Evolutionary conservation across 2,888 invertebrate genomes (phyloP).

Genomic region (Mechanitis messenoides): DNA sequence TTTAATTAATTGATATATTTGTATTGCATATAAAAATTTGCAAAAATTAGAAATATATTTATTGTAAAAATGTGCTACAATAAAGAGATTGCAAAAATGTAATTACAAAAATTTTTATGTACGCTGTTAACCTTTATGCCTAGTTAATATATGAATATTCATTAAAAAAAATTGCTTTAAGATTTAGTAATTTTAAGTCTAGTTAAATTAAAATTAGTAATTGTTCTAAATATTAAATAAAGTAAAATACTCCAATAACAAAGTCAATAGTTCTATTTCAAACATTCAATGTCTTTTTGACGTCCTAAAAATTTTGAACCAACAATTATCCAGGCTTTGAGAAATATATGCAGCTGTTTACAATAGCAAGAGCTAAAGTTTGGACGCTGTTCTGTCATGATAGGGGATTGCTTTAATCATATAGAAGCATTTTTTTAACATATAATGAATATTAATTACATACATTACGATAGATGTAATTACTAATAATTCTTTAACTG

Average conservation of each 20-base stretch:
- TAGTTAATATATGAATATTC: constrained; percentile 53
- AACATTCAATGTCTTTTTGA: background rate
- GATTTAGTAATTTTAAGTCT: constrained; percentile 31
- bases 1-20: too few relatives aligned
- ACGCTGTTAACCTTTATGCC: constrained; percentile 50
- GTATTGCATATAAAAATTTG: background rate
- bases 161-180: constrained; percentile 54
- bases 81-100: constrained; percentile 29
- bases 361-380: constrained; percentile 1
- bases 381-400: constrained; percentile 1
- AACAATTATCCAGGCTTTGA: background rate
- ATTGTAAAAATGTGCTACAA: constrained; percentile 23
- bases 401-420: background rate
- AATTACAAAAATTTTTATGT: constrained; percentile 45
- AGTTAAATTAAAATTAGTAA: too few relatives aligned
- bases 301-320: background rate
- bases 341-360: constrained; percentile 2
- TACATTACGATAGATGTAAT: too few relatives aligned
- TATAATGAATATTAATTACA: background rate
- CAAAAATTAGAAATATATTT: background rate
- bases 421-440: background rate
- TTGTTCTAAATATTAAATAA: too few relatives aligned
- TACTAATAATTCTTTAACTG: too few relatives aligned
- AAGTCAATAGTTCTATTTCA: background rate
- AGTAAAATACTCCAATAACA: background rate